Evolutionary conservation across 2,113 vertebrate species (phyloP).

Genomic region (Lophotis ruficrista): DNA sequence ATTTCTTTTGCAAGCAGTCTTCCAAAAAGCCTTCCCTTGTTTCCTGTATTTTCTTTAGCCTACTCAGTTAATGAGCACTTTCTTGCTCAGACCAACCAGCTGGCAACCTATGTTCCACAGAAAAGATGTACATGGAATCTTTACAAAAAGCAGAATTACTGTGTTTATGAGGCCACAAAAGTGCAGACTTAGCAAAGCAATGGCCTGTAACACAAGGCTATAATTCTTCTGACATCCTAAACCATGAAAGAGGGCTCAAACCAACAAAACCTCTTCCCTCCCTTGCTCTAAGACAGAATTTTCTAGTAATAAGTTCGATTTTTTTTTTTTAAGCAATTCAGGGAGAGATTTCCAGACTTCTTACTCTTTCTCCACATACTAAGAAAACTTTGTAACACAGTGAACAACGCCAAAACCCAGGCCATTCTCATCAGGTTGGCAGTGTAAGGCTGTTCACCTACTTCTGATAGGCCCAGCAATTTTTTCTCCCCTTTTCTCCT

Average conservation of each 20-base stretch:
- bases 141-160: slow-evolving; percentile 35
- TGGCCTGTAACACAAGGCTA: slow-evolving; percentile 17
- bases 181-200: slow-evolving; percentile 49
- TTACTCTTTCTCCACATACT: background rate
- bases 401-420: background rate
- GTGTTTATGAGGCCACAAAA: slow-evolving; percentile 12
- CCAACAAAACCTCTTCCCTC: background rate
- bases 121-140: background rate
- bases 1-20: background rate
- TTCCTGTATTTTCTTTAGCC: slow-evolving; percentile 13
- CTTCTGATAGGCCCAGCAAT: background rate
- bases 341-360: background rate
- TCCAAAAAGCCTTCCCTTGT: slow-evolving; percentile 35
- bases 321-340: background rate
- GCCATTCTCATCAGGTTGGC: background rate
- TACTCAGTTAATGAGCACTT: slow-evolving; percentile 18
- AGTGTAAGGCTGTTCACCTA: background rate
- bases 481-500: background rate
- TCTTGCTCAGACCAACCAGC: slow-evolving; percentile 31
- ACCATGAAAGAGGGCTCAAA: slow-evolving; percentile 34
- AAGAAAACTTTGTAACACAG: background rate
- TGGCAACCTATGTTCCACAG: slow-evolving; percentile 23
- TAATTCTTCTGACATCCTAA: slow-evolving; percentile 47
- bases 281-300: background rate
- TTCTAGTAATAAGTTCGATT: background rate